Base-by-base conservation (phyloP, 2,888 invertebrate genomes). In the Neoaliturus tenellus region DNA sequence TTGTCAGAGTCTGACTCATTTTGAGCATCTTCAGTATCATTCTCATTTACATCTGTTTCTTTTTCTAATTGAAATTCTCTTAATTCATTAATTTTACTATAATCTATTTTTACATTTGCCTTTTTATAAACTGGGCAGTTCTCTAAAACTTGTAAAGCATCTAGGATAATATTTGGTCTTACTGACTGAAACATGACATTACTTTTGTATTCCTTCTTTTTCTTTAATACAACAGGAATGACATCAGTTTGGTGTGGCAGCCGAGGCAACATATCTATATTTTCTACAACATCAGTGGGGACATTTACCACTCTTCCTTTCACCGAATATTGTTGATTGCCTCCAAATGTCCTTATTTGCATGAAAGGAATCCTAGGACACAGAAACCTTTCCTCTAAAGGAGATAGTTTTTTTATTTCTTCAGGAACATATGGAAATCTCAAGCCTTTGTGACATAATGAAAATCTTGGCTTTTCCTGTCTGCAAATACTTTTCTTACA, bases 331-430 rank as follows among this genome's bases (percentile, higher is more conserved):
- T 83, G 83, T 14, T 55, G 58, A 41, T 78, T 55, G 20, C 31
- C 23, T 20, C 28, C n/a, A 35, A 55, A 39, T 10, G 84, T 31
- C 12, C n/a, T 17, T 8, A 84, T 82, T 28, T 67, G 62, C 82
- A 84, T 84, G 44, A 84, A 84, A 0, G 81, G 81, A 17, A 84
- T 83, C 28, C 44, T 78, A 28, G 81, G 80, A 25, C 81, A 55
- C 0, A 83, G 17, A 78, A 85, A 75, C 4, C 83, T 67, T 33
- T 55, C 51, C 62, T 85, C 85, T 10, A 83, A 31, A 12, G 69
- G 85, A 12, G 78, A 83, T 20, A 84, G 31, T 3, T 31, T 62
- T 48, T 25, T 73, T 48, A 84, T 25, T 20, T 25, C 62, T 12
- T 35, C 20, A 23, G 85, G 80, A 25, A 85, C 35, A 0, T 31